phyloP scores from a whole-genome alignment of 2,797 vertebrate species.

The Sebastes minor region DNA sequence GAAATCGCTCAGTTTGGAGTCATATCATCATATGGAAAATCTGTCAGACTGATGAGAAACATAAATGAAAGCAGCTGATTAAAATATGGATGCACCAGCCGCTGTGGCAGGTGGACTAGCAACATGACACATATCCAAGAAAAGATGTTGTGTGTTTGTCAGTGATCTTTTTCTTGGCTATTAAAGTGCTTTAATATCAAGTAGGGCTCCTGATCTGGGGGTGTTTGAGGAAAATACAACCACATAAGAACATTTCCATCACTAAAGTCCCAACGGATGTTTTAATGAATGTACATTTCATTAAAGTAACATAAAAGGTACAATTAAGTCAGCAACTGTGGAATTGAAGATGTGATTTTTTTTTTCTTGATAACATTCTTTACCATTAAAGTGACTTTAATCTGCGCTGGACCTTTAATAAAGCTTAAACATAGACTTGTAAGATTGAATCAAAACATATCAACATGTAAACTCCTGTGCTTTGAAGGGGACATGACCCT shows the following conservation, averaged over 20 bases:
- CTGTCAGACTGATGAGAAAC: conserved; percentile 26
- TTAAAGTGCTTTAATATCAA: conserved; percentile 15
- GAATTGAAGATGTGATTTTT: neutral
- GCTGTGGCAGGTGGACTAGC: conserved; percentile 35
- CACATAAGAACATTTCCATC: neutral
- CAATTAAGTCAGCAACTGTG: neutral
- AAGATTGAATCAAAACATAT: neutral
- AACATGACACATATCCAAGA: conserved; percentile 11
- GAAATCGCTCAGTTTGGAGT: neutral
- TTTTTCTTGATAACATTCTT: neutral
- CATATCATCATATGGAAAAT: conserved; percentile 38
- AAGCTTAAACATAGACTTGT: neutral
- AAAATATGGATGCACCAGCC: conserved; percentile 36
- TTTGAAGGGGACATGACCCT: neutral
- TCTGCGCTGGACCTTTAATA: neutral
- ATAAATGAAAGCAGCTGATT: conserved; percentile 31
- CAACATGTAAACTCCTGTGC: neutral
- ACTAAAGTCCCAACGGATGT: neutral
- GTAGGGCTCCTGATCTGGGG: neutral
- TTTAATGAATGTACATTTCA: neutral
- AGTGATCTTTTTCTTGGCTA: neutral
- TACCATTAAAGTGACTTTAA: neutral
- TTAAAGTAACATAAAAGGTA: neutral
- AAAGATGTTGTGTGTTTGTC: neutral
- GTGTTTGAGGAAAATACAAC: neutral